Percentiles rank a stretch among this genome's conserved stretches.
Conservation (phyloP, 35 echinoderm and acorn worm species). For the Strongylocentrotus purpuratus region DNA sequence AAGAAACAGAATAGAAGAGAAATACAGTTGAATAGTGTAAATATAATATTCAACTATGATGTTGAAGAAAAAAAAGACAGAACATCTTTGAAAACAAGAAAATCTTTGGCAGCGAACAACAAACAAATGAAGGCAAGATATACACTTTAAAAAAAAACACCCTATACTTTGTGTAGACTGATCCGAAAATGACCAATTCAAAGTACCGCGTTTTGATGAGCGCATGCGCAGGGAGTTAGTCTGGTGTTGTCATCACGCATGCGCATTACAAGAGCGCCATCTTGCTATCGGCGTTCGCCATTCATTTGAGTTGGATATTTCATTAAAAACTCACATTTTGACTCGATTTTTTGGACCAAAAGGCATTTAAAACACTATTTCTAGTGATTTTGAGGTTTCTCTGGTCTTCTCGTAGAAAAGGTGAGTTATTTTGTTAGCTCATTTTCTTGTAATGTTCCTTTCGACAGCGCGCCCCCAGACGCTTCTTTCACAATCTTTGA, state of each 20-base stretch:
- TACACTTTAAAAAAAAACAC: too few relatives aligned
- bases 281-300: constrained; percentile 67
- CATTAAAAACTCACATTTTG: constrained; percentile 46
- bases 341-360: not conserved
- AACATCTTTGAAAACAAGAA: too few relatives aligned
- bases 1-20: too few relatives aligned
- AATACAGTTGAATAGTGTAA: too few relatives aligned
- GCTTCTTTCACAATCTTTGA: not conserved
- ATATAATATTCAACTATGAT: too few relatives aligned
- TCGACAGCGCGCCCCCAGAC: constrained; percentile 44
- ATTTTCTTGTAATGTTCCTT: not conserved
- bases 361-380: not conserved
- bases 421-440: constrained; percentile 14
- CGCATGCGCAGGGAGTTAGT: constrained; percentile 10
- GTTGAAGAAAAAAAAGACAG: too few relatives aligned
- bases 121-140: too few relatives aligned
- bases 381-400: not conserved
- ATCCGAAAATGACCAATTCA: too few relatives aligned
- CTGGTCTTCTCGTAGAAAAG: not conserved
- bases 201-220: not conserved
- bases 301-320: constrained; percentile 35
- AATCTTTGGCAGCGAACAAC: too few relatives aligned
- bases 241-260: constrained; percentile 66
- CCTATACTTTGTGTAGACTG: too few relatives aligned
- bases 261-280: constrained; percentile 71